Base-by-base conservation (phyloP, 2,888 invertebrate species). In the Pemphredon lugubris region DNA sequence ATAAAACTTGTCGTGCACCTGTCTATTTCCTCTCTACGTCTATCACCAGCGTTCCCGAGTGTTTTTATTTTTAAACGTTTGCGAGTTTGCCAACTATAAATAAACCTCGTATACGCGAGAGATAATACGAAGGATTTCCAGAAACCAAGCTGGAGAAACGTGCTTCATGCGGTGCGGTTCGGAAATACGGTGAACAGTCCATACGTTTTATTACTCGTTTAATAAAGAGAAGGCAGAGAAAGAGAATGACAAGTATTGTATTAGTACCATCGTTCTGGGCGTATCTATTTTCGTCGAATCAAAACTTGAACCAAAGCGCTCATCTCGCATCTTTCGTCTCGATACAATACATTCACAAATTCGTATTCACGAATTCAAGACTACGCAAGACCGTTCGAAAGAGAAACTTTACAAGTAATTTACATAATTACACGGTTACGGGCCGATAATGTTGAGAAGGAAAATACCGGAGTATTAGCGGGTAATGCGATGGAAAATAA, bases 161-260 rank as follows among this genome's bases (percentile, higher is more conserved):
- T 40, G 44, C 21, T 60, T 37, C 60, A 54, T 47, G 61, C 54
- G 53, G 47, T n/a, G 44, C 42, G 44, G 30, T 50, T 77, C 68
- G 70, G 60, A 61, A 61, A 77, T 60, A 45, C 60, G 5, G 32
- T 34, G 53, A 65, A 72, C 50, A 61, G 64, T 66, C 70, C 48
- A 40, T 51, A 50, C 26, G 57, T 54, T 81, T 81, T 82, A 79
- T 75, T 77, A 75, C 70, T 71, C 65, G 60, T 79, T 78, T 75
- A 77, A 78, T 73, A 81, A 74, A 82, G 77, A 67, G 61, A 60
- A 63, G 47, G 57, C n/a, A 20, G 20, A 45, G 20, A 34, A 45
- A 40, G 53, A 51, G 57, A 53, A 72, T 73, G 76, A 70, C 55
- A 75, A 76, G 75, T 68, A 76, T 67, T 67, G 58, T 47, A 59